Percentiles rank a stretch among this genome's conserved stretches.
These are phyloP conservation scores for Hippocampus barbouri DNA, from an alignment of 2,113 vertebrate species.

Conservation along the genomic window DNA sequence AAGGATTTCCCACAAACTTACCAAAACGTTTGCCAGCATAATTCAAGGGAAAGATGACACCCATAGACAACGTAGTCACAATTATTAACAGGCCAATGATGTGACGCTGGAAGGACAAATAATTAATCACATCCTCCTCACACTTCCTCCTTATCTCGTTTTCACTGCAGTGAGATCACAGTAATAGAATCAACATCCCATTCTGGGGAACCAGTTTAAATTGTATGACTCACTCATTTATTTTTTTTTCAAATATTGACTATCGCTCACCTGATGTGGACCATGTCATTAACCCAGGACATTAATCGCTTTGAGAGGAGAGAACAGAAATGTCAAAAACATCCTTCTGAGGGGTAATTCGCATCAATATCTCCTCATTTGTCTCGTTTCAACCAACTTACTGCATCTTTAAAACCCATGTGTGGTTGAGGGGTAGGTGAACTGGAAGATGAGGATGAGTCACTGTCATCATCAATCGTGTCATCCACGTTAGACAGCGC, in stretches of 20 bases:
- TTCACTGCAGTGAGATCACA: slow-evolving; percentile 1
- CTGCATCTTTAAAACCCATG: background rate
- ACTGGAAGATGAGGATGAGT: background rate
- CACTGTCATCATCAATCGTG: background rate
- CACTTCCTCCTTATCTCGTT: background rate
- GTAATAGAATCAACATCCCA: background rate
- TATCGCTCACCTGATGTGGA: background rate
- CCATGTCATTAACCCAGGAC: background rate
- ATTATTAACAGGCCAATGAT: slow-evolving; percentile 3
- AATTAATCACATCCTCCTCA: slow-evolving; percentile 1
- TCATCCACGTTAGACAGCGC: background rate
- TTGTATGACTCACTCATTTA: too few species aligned
- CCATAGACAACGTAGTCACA: background rate
- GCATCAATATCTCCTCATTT: too few species aligned
- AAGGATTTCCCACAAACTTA: background rate
- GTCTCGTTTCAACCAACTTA: background rate
- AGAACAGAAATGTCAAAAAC: background rate
- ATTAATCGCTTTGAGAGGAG: background rate
- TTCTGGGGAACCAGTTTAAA: background rate
- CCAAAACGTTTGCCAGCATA: background rate
- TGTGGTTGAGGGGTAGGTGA: background rate
- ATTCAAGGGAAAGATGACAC: background rate
- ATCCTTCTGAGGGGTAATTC: background rate
- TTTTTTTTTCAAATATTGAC: background rate
- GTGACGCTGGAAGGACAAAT: slow-evolving; percentile 2